Conservation (phyloP, 2,113 vertebrate species). For the Rostratula benghalensis region DNA sequence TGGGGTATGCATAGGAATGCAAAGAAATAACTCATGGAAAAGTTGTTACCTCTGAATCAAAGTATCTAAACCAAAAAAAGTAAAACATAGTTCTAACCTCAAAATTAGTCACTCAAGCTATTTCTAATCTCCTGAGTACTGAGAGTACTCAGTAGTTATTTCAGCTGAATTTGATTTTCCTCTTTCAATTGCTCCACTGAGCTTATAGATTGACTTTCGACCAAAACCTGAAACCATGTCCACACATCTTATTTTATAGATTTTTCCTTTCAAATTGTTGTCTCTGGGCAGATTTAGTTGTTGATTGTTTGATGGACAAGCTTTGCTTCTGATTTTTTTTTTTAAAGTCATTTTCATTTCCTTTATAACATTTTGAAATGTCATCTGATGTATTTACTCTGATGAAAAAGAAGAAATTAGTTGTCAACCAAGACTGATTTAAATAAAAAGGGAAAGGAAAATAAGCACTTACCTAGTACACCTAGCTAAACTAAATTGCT, state of each 20-base stretch:
- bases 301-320: not conserved
- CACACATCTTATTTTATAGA: slow-evolving; percentile 26
- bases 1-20: not conserved
- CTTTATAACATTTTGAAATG: slow-evolving; percentile 8
- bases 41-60: not conserved
- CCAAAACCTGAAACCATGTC: not conserved
- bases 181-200: slow-evolving; percentile 4
- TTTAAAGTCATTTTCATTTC: not conserved
- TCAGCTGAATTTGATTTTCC: not conserved
- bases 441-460: not conserved
- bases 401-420: not conserved
- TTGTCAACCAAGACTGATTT: not conserved
- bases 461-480: not conserved
- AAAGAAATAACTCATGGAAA: not conserved
- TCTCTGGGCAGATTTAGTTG: slow-evolving; percentile 20
- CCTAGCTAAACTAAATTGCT: not conserved
- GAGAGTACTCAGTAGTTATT: not conserved
- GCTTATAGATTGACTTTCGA: not conserved
- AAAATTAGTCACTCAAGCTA: not conserved
- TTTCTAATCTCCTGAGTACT: not conserved
- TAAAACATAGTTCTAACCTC: not conserved
- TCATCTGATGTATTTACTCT: not conserved
- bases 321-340: not conserved
- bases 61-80: not conserved
- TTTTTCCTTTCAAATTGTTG: slow-evolving; percentile 33